Percentiles rank a stretch among this genome's conserved stretches.
phyloP scores from a whole-genome alignment of 2,113 vertebrate species.

The Tringa solitaria region DNA sequence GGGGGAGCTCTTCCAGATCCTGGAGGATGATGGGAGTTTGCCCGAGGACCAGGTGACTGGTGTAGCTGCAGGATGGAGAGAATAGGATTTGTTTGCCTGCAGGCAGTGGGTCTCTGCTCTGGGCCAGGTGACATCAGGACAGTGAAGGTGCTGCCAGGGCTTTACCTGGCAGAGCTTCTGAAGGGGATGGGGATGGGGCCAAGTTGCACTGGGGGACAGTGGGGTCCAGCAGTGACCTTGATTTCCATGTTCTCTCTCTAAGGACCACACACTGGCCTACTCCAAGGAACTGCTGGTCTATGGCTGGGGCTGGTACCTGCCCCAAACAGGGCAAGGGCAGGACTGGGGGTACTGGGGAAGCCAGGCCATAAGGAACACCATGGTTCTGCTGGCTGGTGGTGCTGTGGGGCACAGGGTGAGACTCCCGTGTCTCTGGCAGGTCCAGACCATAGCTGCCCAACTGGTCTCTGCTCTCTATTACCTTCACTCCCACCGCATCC shows the following conservation, averaged over 20 bases:
- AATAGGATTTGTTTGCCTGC: not conserved
- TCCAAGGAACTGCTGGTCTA: not conserved
- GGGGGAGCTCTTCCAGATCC: conserved; percentile 93
- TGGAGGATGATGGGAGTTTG: conserved; percentile 90
- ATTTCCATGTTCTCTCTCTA: not conserved
- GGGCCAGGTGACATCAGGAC: not conserved
- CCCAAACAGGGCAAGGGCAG: not conserved
- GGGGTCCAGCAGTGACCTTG: not conserved
- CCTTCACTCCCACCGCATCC: conserved; percentile 94
- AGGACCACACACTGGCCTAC: not conserved
- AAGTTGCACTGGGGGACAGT: not conserved
- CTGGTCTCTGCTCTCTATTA: conserved; percentile 96
- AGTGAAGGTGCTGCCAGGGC: not conserved
- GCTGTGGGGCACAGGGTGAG: not conserved
- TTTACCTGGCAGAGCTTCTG: not conserved
- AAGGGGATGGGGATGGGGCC: not conserved
- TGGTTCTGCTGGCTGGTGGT: not conserved
- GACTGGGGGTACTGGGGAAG: not conserved
- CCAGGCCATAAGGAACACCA: accelerated
- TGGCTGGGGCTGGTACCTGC: not conserved
- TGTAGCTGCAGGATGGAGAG: not conserved
- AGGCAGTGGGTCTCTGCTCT: not conserved
- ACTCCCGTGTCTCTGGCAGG: conserved; percentile 63
- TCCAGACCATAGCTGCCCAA: conserved; percentile 88
- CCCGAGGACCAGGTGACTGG: conserved; percentile 86